These are phyloP conservation scores for Trachythela sp. DNA, from an alignment of 64 coral and sea anemone species.

Conservation along the genomic window DNA sequence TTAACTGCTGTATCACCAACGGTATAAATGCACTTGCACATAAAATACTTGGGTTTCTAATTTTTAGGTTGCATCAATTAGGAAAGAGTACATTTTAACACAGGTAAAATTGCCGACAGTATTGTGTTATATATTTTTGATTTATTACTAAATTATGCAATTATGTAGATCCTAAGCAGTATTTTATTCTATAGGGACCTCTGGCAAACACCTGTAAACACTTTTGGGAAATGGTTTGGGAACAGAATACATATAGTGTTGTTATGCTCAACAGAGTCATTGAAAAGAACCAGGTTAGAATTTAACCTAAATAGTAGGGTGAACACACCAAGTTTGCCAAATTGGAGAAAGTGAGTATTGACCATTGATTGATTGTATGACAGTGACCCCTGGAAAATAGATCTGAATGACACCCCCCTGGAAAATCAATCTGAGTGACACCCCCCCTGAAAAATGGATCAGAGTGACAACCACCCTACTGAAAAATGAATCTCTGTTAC, in stretches of 20 bases:
- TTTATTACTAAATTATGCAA: not conserved
- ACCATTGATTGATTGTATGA: too few species aligned
- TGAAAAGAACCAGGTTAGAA: slow-evolving; percentile 91
- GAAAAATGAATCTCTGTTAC: too few species aligned
- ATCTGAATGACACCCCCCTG: not conserved
- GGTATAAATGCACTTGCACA: too few species aligned
- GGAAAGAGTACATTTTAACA: slow-evolving; percentile 52
- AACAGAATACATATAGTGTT: slow-evolving; percentile 72
- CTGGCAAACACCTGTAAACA: slow-evolving; percentile 62
- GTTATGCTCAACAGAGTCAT: slow-evolving; percentile 88
- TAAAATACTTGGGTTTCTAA: not conserved
- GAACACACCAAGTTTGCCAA: not conserved
- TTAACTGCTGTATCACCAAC: too few species aligned
- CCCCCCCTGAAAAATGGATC: too few species aligned
- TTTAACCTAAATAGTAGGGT: not conserved
- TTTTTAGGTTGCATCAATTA: slow-evolving; percentile 47
- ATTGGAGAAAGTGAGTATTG: too few species aligned
- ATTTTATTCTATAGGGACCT: slow-evolving; percentile 54
- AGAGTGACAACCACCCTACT: too few species aligned
- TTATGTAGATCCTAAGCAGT: not conserved
- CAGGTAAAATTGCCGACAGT: not conserved
- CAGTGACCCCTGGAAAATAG: not conserved
- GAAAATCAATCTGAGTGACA: too few species aligned
- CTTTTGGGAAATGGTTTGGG: slow-evolving; percentile 99
- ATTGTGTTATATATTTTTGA: not conserved